phyloP scores from a whole-genome alignment of 2,797 vertebrate species.

The Centroberyx gerrardi region DNA sequence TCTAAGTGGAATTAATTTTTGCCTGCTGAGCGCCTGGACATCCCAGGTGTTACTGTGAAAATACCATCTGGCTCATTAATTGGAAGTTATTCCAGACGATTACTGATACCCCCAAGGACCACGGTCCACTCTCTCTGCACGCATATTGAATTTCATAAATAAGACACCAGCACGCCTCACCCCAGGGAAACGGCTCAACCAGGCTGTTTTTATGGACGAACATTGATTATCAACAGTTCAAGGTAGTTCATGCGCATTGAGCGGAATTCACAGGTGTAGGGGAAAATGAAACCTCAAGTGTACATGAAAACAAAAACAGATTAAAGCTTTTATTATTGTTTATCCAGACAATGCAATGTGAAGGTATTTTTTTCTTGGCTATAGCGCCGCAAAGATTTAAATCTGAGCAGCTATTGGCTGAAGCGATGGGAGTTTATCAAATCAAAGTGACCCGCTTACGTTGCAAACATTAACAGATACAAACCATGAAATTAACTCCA shows the following conservation, averaged over 20 bases:
- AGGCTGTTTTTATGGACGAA: constrained; percentile 56
- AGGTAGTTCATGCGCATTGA: constrained; percentile 57
- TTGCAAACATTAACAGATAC: constrained; percentile 6
- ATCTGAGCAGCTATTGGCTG: not conserved
- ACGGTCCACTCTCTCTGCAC: constrained; percentile 59
- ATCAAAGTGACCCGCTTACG: constrained; percentile 8
- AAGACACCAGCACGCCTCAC: constrained; percentile 60
- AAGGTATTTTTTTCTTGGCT: constrained; percentile 52
- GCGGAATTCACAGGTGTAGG: constrained; percentile 55
- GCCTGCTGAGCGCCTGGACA: constrained; percentile 71
- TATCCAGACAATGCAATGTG: constrained; percentile 50
- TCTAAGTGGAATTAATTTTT: constrained; percentile 78
- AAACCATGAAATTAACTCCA: constrained; percentile 35
- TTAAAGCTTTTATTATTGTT: constrained; percentile 29
- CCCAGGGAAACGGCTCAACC: constrained; percentile 39
- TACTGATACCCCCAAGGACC: constrained; percentile 73
- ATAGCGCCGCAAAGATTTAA: constrained; percentile 35
- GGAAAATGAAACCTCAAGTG: constrained; percentile 48
- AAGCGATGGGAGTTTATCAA: not conserved
- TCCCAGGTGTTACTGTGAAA: constrained; percentile 83
- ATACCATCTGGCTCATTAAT: constrained; percentile 87
- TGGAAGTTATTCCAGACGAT: constrained; percentile 83
- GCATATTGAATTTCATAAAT: constrained; percentile 79
- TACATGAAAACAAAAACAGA: constrained; percentile 49
- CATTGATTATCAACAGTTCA: constrained; percentile 79